Conservation (phyloP, 2,888 invertebrate genomes). For the Timema cristinae region DNA sequence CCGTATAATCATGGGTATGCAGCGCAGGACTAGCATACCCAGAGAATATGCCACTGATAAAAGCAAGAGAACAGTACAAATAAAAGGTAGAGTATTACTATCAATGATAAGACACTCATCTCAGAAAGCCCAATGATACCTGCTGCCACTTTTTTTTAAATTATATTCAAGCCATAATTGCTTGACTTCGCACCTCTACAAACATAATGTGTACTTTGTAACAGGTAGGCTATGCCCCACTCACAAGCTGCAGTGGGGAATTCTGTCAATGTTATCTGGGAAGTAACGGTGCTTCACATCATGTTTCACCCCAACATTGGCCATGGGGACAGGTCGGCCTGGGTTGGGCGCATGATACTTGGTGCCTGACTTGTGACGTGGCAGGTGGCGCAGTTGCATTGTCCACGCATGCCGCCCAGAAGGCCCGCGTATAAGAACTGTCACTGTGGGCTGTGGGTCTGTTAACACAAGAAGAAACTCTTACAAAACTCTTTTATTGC, state of each 20-base stretch:
- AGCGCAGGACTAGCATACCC: too few relatives aligned
- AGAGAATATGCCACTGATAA: too few relatives aligned
- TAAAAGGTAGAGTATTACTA: too few relatives aligned
- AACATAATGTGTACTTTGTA: too few relatives aligned
- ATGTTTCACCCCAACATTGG: conserved; percentile 62
- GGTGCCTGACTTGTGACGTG: conserved; percentile 72
- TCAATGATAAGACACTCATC: too few relatives aligned
- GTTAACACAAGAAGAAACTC: neutral
- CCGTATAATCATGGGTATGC: too few relatives aligned
- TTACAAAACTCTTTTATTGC: neutral
- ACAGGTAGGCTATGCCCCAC: conserved; percentile 38
- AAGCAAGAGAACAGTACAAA: too few relatives aligned
- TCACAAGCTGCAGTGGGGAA: conserved; percentile 77
- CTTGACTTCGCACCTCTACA: too few relatives aligned
- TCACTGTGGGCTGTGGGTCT: conserved; percentile 91
- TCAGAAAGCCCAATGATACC: too few relatives aligned
- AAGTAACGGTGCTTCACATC: conserved; percentile 71
- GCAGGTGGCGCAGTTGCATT: conserved; percentile 80
- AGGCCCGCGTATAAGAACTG: conserved; percentile 83
- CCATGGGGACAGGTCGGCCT: conserved; percentile 72
- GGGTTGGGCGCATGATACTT: conserved; percentile 56
- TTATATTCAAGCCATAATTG: too few relatives aligned
- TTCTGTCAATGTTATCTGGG: conserved; percentile 74
- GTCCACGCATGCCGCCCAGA: conserved; percentile 96
- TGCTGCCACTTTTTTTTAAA: too few relatives aligned